Conservation (phyloP, 2,888 invertebrate genomes). For the Agrotis ipsilon region DNA sequence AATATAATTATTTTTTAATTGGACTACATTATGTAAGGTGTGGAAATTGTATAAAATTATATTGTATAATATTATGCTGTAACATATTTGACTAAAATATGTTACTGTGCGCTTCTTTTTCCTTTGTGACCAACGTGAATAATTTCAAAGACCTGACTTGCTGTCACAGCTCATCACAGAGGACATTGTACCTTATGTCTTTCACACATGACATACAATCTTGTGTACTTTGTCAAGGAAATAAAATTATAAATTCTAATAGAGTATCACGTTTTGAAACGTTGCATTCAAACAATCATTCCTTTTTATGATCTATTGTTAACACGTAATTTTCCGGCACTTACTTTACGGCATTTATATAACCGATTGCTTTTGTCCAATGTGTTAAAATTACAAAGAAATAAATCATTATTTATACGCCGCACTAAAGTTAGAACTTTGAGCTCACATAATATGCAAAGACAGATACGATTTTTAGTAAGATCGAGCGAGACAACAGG, state of each 20-base stretch:
- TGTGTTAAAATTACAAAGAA: background rate
- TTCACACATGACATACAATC: no score
- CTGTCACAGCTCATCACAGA: background rate
- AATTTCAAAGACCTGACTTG: background rate
- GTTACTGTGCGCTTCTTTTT: background rate
- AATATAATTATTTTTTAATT: slow-evolving; percentile 15
- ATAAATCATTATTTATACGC: background rate
- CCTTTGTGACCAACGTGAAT: background rate
- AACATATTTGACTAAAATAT: background rate
- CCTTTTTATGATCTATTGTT: slow-evolving; percentile 40
- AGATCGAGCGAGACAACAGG: background rate
- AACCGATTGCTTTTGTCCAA: slow-evolving; percentile 36
- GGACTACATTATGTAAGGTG: slow-evolving; percentile 12
- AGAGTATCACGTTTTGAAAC: slow-evolving; percentile 1
- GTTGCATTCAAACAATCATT: slow-evolving; percentile 51
- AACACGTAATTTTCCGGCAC: slow-evolving; percentile 26
- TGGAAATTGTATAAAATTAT: slow-evolving; percentile 14
- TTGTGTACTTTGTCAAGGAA: background rate
- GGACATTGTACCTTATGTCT: background rate
- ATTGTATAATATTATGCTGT: slow-evolving; percentile 1
- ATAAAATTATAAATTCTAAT: slow-evolving; percentile 30
- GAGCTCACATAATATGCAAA: background rate
- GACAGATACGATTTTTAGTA: background rate
- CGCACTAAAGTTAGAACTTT: background rate
- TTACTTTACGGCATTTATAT: slow-evolving; percentile 33